Evolutionary conservation across 2,113 vertebrate genomes (phyloP), one percentile per base, ranked within the genome.

Genomic region (Clinocottus analis): DNA sequence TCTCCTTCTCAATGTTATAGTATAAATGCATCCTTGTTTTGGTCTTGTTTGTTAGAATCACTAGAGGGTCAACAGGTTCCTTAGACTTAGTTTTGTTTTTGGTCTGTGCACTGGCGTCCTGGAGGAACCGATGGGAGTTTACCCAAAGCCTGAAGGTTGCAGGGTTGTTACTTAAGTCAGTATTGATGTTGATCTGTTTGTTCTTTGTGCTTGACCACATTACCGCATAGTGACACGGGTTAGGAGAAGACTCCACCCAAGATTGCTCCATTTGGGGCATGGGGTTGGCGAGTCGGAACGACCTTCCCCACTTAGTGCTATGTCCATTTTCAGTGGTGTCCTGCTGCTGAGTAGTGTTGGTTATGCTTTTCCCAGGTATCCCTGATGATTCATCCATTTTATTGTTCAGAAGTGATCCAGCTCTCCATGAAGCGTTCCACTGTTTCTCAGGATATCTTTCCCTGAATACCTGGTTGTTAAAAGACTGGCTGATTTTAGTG

Each of bases 251-350:
- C 60, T 92, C 35, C 41, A 72, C 1, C 88, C 87, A 90, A 9
- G 64, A 62, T 14, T 84, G 71, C 12, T 89, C 79, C 7, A 72
- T 11, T 2, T 76, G 47, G n/a, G 90, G 85, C 84, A 88, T 88
- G 6, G 88, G 85, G 63, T 91, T 92, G 58, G 87, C 80, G 0
- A 92, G 9, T 45, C 89, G 82, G 77, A 90, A 93, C 4, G 84
- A 85, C 71, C 25, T 80, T 53, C 82, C 85, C 92, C 90, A 92
- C 4, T 82, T 75, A 16, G 69, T 79, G 37, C 61, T 75, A 72
- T 76, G 53, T 23, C 78, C 84, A 66, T 31, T 76, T 14, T 29
- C 13, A 33, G 23, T 68, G 5, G 6, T 0, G 47, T 73, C 51
- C 11, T 70, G 35, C 33, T 80, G 49, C 10, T 65, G 62, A 70